A percentile compares a stretch with the other conserved stretches of the same genome.
Conservation (phyloP, 30 jellyfish, hydroid and myxozoan species). For the Catostylus mosaicus region DNA sequence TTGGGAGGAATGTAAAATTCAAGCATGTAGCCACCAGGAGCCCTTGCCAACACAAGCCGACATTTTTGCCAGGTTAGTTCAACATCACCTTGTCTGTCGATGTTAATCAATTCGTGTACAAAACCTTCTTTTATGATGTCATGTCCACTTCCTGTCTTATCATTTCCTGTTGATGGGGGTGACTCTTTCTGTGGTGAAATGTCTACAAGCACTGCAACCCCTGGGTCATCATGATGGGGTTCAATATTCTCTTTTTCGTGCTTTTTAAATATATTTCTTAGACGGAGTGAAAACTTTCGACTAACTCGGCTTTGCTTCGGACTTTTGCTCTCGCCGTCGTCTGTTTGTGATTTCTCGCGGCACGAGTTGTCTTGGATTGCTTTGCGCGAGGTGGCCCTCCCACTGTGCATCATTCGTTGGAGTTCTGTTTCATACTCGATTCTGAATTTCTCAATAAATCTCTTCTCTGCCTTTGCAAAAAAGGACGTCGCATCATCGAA, state of each 20-base stretch:
- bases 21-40: conserved; percentile 97
- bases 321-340: conserved; percentile 40
- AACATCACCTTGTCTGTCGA: conserved; percentile 90
- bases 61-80: conserved; percentile 93
- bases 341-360: conserved; percentile 70
- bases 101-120: conserved; percentile 88
- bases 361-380: conserved; percentile 15
- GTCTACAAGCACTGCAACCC: conserved; percentile 64
- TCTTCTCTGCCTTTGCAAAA: conserved; percentile 79
- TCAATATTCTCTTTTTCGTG: conserved; percentile 75
- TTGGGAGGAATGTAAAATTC: conserved; percentile 95
- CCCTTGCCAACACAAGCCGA: conserved; percentile 80
- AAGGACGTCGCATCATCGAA: conserved; percentile 68
- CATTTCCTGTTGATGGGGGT: conserved; percentile 65
- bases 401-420: conserved; percentile 77
- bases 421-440: conserved; percentile 77
- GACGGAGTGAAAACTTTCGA: conserved; percentile 83
- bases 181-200: conserved; percentile 66
- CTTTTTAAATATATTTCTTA: conserved; percentile 79
- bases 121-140: conserved; percentile 86
- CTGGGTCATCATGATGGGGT: conserved; percentile 41
- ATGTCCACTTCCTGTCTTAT: conserved; percentile 87
- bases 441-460: conserved; percentile 76
- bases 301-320: conserved; percentile 72
- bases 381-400: conserved; percentile 39